These are phyloP conservation scores for Lytechinus pictus DNA, from an alignment of 35 echinoderm and acorn worm species.

Conservation along the genomic window DNA sequence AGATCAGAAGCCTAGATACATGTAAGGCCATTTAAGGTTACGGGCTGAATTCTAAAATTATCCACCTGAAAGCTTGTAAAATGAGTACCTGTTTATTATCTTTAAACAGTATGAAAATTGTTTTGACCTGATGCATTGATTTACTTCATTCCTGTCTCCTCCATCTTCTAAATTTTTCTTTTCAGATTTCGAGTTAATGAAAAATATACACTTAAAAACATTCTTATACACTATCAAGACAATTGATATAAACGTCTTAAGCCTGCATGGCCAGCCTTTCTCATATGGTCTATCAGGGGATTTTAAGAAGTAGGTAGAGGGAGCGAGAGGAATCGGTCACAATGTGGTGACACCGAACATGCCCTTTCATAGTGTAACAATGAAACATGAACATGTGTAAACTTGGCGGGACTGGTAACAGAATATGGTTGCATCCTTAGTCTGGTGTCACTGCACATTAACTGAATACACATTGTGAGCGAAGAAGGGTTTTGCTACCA, in stretches of 20 bases:
- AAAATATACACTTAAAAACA: neutral
- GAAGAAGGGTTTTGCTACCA: neutral
- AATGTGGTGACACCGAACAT: neutral
- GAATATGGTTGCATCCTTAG: neutral
- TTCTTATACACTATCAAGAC: neutral
- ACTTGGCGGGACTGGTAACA: neutral
- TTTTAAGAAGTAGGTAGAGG: neutral
- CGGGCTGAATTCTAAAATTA: neutral
- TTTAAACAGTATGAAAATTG: neutral
- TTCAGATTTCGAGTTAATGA: neutral
- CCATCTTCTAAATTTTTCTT: neutral
- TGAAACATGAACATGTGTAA: neutral
- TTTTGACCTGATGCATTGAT: neutral
- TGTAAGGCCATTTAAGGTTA: neutral
- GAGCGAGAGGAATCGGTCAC: neutral
- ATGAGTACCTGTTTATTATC: neutral
- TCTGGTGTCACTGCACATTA: neutral
- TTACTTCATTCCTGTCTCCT: neutral
- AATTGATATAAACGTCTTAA: neutral
- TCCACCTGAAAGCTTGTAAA: neutral
- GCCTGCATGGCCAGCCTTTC: neutral
- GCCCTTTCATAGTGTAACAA: neutral
- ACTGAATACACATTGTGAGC: neutral
- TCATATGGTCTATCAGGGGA: neutral
- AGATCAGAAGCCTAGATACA: neutral